Evolutionary conservation across 2,888 invertebrate species (phyloP), one percentile per base, ranked within the genome.

Genomic region (Megastigmus dorsalis): DNA sequence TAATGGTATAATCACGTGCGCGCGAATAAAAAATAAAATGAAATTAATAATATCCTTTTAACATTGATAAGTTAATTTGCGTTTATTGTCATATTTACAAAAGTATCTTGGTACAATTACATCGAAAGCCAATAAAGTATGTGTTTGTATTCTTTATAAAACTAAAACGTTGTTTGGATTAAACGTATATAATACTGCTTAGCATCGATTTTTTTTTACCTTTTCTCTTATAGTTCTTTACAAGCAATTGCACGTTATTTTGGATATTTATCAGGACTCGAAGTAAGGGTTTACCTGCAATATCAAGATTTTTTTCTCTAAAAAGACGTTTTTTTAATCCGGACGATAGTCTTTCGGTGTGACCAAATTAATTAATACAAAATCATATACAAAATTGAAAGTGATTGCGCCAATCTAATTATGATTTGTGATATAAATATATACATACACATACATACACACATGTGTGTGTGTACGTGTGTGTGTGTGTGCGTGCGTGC

Each of bases 81-180:
- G 52, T 75, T 75, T 75, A 75, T 75, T 75, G 67, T 75, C 70
- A 71, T 75, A 71, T 75, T 75, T 75, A 71, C 70, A 75, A 71
- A 75, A 62, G 67, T 75, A 75, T 71, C 48, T 75, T 71, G 62
- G 62, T 75, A 75, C 67, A 71, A 71, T 71, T 75, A 75, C 71
- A 75, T 71, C 63, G 33, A 75, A 75, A 67, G 71, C 62, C 75
- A 65, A 67, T 75, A 66, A 75, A 67, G 62, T 67, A 48, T 26
- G 54, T 55, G 10, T 69, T 62, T n/a, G 26, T 67, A 20, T 52
- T n/a, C 9, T 57, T 45, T 65, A 74, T 75, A 62, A 66, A 71
- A 75, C 55, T 67, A 54, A 70, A 75, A 67, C 33, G 18, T 54
- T 54, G 20, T 65, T 65, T 68, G 52, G 65, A 62, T 71, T 59